Evolutionary conservation across 2,797 vertebrate genomes (phyloP), one percentile per base, ranked within the genome.

Genomic region (Sebastes matsubarae): DNA sequence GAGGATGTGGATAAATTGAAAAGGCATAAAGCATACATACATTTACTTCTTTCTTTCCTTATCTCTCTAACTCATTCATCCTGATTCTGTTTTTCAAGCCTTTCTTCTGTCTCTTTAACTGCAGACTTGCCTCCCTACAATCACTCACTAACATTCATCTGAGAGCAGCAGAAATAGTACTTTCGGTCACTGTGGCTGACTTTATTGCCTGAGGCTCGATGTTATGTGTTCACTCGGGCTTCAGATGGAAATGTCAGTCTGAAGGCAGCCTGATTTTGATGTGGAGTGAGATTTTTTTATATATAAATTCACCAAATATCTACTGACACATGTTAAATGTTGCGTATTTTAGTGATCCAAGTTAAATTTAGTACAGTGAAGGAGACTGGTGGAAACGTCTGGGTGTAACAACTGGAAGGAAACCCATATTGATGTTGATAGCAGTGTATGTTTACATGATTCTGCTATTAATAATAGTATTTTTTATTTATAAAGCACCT

Each of bases 121-220:
- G 46, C 16, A 65, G 27, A 79, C 42, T 63, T 72, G 5, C 12
- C 24, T 73, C 34, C 32, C 46, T 27, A 2, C 16, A 61, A 12
- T 60, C 22, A 46, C 67, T 14, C 67, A 36, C 3, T 36, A 60
- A 46, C 54, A 52, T 59, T 52, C 50, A 65, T 75, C 16, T 68
- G 38, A 71, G 24, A 68, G 68, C 67, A 58, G 70, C 42, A 80
- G 46, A 72, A 29, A 36, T 50, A 69, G 65, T 25, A 36, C 25
- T 55, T 46, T 13, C 12, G 59, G 73, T 74, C 75, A 50, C 25
- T 72, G 71, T 32, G 81, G 77, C 64, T 42, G 20, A 64, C 24
- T 74, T 79, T 71, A 57, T 68, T 60, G 69, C 79, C 29, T 57
- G 32, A 78, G 46, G 64, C n/a, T 61, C 20, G 38, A 29, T 75